Conservation (phyloP, 2,797 vertebrate species). For the Poecile montanus region DNA sequence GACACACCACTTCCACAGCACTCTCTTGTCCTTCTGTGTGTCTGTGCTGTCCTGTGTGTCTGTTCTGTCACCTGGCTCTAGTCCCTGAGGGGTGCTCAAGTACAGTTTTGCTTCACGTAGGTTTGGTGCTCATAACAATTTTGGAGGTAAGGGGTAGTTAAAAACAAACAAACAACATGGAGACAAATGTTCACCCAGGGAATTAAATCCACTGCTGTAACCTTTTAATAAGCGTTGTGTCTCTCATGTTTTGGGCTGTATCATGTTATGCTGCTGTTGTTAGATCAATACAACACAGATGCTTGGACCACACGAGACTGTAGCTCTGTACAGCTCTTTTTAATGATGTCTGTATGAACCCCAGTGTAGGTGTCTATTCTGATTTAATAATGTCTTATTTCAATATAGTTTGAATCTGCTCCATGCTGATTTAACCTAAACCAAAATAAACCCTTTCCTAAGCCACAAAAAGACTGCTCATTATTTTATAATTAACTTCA, state of each 20-base stretch:
- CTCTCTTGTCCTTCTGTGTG: background rate
- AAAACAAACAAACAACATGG: background rate
- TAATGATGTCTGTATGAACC: background rate
- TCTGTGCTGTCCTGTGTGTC: background rate
- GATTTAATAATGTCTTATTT: background rate
- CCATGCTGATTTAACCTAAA: background rate
- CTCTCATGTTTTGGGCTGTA: background rate
- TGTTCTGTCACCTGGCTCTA: background rate
- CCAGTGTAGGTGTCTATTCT: background rate
- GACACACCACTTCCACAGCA: background rate
- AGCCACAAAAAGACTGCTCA: background rate
- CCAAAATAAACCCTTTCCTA: background rate
- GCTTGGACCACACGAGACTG: background rate
- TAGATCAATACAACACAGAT: background rate
- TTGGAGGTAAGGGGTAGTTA: background rate
- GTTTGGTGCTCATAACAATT: background rate
- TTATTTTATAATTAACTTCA: background rate
- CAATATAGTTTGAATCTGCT: background rate
- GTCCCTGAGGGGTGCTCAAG: background rate
- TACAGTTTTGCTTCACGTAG: background rate
- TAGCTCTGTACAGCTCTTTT: background rate
- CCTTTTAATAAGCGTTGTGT: background rate
- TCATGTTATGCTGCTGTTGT: background rate
- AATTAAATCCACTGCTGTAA: background rate
- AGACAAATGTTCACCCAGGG: background rate